Evolutionary conservation across 2,797 vertebrate species (phyloP), one percentile per base, ranked within the genome.

Genomic region (Rachycentron canadum): DNA sequence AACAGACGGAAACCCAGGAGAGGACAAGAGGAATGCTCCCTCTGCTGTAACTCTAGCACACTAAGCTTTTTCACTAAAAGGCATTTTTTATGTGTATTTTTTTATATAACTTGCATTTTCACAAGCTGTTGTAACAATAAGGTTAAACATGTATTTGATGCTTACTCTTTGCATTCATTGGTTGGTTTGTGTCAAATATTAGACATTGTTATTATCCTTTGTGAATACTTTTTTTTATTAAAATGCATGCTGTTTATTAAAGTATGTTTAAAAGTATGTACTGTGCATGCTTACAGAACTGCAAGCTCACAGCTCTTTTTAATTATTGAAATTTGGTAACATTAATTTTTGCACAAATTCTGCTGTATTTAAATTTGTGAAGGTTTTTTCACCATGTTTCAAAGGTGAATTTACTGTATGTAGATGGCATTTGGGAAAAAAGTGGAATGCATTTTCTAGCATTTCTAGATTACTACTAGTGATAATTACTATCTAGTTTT

Each of bases 21-120:
- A 90, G 77, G 89, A 92, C 87, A 84, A 82, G 86, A 88, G 88
- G 87, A 87, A 86, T 53, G 61, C 82, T 87, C 89, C 90, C 90
- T 93, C 91, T 92, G 89, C 92, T 89, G 87, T 83, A 86, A 88
- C 63, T 76, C 57, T 80, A 75, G 63, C 73, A 85, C 74, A 83
- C 67, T 17, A 83, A 76, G 66, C 57, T 85, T 88, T 86, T 88
- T 85, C 74, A 79, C 50, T 80, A 49, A 76, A 84, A 75, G 76
- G 50, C 81, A 61, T 30, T 52, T 83, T 68, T 74, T 76, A 57
- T 40, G 17, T 14, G 8, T 26, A 30, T 52, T 64, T 66, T n/a
- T 71, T 40, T 38, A 61, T 78, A 69, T 73, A 73, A 62, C 73
- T 68, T 68, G 36, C 73, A 69, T 82, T 88, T 83, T 76, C 61